phyloP scores from a whole-genome alignment of 1,140 invertebrate genomes.

The Mylabris phalerata region DNA sequence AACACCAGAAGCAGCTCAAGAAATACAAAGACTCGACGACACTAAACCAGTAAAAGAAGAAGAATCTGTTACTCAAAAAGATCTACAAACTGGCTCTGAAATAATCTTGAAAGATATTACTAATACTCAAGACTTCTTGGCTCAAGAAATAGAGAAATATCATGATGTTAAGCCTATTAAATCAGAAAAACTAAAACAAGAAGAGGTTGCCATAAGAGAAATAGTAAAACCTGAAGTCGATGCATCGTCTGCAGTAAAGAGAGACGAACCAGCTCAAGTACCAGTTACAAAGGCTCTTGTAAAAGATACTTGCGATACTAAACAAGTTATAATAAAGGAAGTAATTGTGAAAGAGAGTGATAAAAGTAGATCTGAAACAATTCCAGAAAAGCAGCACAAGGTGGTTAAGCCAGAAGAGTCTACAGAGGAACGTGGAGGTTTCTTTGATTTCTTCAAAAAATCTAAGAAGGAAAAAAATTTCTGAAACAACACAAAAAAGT shows the following conservation, averaged over 20 bases:
- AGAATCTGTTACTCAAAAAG: background rate
- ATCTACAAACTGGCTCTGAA: background rate
- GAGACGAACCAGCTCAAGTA: too few relatives aligned
- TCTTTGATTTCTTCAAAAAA: too few relatives aligned
- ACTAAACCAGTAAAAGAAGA: constrained; percentile 1
- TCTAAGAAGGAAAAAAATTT: background rate
- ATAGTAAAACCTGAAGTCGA: too few relatives aligned
- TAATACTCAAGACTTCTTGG: constrained; percentile 16
- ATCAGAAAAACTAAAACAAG: too few relatives aligned
- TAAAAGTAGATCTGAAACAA: too few relatives aligned
- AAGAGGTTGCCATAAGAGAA: too few relatives aligned
- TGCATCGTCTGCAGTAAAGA: too few relatives aligned
- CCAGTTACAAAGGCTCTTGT: too few relatives aligned
- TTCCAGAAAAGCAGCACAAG: too few relatives aligned
- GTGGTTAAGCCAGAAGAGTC: too few relatives aligned
- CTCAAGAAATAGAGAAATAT: constrained; percentile 24
- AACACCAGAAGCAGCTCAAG: background rate
- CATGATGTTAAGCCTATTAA: constrained; percentile 19
- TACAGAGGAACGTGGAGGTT: too few relatives aligned
- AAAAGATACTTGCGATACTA: too few relatives aligned
- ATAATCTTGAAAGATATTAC: constrained; percentile 15
- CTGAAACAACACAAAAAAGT: constrained; percentile 5
- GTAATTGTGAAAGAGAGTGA: background rate
- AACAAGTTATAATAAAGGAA: constrained; percentile 10
- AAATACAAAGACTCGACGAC: constrained; percentile 10